phyloP scores from a whole-genome alignment of 2,888 invertebrate genomes.

The Thera britannica region DNA sequence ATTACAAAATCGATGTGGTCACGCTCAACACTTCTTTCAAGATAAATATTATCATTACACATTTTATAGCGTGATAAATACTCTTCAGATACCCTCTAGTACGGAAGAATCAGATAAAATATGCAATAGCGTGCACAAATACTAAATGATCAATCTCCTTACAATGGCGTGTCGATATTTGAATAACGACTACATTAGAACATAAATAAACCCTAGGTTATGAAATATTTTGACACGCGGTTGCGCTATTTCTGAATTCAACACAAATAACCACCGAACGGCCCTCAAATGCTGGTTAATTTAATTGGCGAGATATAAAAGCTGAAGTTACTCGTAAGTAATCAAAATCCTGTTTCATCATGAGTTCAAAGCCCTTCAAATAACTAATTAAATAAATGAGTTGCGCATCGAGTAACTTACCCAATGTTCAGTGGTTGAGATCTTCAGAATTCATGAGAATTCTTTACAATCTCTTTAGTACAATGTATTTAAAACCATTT shows the following conservation, averaged over 20 bases:
- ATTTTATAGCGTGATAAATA: slow-evolving; percentile 49
- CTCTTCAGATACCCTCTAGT: slow-evolving; percentile 44
- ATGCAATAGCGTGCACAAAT: slow-evolving; percentile 23
- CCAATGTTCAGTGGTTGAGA: no score
- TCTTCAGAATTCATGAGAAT: no score
- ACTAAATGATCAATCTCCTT: slow-evolving; percentile 19
- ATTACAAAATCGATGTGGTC: slow-evolving; percentile 51
- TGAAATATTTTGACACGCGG: slow-evolving; percentile 14
- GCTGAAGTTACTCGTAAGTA: no score
- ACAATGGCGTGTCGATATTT: slow-evolving; percentile 25
- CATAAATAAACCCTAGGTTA: slow-evolving; percentile 14
- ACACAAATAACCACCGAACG: no score
- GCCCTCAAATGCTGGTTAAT: no score
- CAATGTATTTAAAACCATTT: no score
- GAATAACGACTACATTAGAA: slow-evolving; percentile 14
- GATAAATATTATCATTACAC: slow-evolving; percentile 44
- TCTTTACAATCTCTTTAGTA: no score
- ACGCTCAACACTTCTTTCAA: slow-evolving; percentile 47
- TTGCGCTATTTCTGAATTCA: neutral
- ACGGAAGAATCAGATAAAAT: slow-evolving; percentile 28
- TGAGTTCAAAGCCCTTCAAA: no score
- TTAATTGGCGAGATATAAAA: no score
- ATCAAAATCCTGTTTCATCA: no score
- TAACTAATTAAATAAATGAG: no score
- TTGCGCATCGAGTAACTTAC: no score